phyloP scores from a whole-genome alignment of 2,888 invertebrate genomes.

The Xylocampa areola region DNA sequence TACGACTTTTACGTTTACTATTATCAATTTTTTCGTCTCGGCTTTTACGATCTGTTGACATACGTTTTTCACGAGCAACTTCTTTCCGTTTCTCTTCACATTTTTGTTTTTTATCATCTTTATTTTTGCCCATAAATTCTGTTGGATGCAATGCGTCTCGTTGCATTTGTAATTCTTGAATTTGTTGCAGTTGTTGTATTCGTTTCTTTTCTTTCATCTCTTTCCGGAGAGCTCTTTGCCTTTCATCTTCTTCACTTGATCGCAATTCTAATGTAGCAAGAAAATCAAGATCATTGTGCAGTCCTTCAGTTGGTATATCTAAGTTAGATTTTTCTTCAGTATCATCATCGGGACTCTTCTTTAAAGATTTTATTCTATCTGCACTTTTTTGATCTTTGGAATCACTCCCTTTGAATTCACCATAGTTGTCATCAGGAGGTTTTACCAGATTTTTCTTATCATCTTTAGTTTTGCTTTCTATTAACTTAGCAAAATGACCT shows the following conservation, averaged over 20 bases:
- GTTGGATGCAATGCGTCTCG: slow-evolving; percentile 83
- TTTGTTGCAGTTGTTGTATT: slow-evolving; percentile 86
- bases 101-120: slow-evolving; percentile 83
- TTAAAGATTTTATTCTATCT: slow-evolving; percentile 73
- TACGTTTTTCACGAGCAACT: slow-evolving; percentile 82
- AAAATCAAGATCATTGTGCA: slow-evolving; percentile 90
- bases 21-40: slow-evolving; percentile 83
- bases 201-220: slow-evolving; percentile 90
- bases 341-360: slow-evolving; percentile 73
- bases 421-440: slow-evolving; percentile 81
- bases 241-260: slow-evolving; percentile 90
- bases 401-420: slow-evolving; percentile 76
- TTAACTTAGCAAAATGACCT: slow-evolving; percentile 88
- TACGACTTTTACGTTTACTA: slow-evolving; percentile 82
- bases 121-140: slow-evolving; percentile 77
- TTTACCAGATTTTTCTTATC: slow-evolving; percentile 90
- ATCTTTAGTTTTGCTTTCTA: slow-evolving; percentile 90
- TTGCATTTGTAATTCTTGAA: slow-evolving; percentile 86
- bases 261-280: slow-evolving; percentile 89
- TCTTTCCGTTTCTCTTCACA: slow-evolving; percentile 86
- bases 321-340: slow-evolving; percentile 67
- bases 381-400: slow-evolving; percentile 63
- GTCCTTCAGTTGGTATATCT: slow-evolving; percentile 71
- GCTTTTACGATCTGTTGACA: slow-evolving; percentile 87
- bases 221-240: slow-evolving; percentile 87